Evolutionary conservation across 2,113 vertebrate species (phyloP).

Genomic region (Pimephales promelas): DNA sequence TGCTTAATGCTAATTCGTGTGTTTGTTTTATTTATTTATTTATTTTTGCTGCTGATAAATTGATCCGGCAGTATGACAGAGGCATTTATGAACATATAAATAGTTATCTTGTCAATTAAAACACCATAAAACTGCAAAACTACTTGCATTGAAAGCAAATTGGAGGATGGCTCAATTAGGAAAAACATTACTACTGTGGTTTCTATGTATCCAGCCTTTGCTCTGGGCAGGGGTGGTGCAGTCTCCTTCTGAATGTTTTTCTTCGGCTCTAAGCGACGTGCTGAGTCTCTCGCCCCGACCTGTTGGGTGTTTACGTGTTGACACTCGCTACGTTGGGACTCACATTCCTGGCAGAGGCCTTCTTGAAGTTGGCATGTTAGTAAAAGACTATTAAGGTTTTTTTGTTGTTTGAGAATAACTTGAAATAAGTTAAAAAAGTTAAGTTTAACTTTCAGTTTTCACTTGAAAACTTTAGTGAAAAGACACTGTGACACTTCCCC

Average conservation of each 20-base stretch:
- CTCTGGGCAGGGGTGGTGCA: conserved; percentile 26
- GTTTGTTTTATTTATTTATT: background rate
- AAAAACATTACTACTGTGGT: conserved; percentile 35
- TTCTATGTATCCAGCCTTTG: conserved; percentile 16
- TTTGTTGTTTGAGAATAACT: no score
- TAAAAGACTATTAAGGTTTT: background rate
- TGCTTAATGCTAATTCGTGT: background rate
- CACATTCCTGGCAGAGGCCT: conserved; percentile 42
- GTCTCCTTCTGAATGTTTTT: conserved; percentile 16
- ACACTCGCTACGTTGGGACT: conserved; percentile 40
- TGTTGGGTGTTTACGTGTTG: conserved; percentile 54
- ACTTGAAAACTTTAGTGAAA: background rate
- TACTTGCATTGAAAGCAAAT: background rate
- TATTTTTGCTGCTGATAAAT: background rate
- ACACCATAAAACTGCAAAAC: no score
- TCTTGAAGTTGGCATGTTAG: conserved; percentile 1
- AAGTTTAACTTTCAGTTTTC: background rate
- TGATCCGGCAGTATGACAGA: background rate
- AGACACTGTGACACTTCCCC: background rate
- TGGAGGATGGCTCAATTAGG: background rate
- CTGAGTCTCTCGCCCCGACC: conserved; percentile 34
- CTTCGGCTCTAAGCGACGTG: conserved; percentile 9
- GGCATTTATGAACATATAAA: no score
- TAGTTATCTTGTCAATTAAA: no score
- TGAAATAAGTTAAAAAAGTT: no score